Conservation (phyloP, 2,888 invertebrate species). For the Ophion ellenae region DNA sequence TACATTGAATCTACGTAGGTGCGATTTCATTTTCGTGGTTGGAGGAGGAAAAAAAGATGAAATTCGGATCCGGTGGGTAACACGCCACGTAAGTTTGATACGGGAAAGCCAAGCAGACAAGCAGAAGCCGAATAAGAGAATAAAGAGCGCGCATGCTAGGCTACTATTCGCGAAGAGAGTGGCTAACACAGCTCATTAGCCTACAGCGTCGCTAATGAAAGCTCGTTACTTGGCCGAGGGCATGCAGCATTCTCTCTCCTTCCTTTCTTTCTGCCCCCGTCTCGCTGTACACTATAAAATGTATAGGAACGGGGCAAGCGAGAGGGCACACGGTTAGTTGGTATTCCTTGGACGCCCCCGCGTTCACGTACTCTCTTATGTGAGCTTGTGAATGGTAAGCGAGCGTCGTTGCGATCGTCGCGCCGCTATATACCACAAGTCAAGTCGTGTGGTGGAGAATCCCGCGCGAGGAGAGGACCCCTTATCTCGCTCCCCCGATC, state of each 20-base stretch:
- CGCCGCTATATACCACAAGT: constrained; percentile 31
- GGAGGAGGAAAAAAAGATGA: background rate
- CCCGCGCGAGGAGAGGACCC: constrained; percentile 53
- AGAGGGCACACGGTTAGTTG: constrained; percentile 61
- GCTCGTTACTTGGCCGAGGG: constrained; percentile 80
- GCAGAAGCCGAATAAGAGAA: constrained; percentile 33
- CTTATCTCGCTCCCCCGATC: constrained; percentile 81
- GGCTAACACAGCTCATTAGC: constrained; percentile 82
- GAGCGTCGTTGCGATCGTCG: constrained; percentile 53
- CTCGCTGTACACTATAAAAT: constrained; percentile 45
- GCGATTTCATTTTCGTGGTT: background rate
- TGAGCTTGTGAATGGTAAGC: constrained; percentile 31
- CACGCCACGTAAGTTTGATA: constrained; percentile 10
- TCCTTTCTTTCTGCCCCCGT: constrained; percentile 5
- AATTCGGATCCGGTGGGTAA: constrained; percentile 11
- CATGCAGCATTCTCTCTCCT: constrained; percentile 43
- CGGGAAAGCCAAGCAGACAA: constrained; percentile 27
- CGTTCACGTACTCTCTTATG: constrained; percentile 52
- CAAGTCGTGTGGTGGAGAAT: constrained; percentile 60
- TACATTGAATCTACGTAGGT: too few relatives aligned
- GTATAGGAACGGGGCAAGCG: constrained; percentile 44
- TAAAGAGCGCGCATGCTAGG: constrained; percentile 18
- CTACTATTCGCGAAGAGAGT: constrained; percentile 58
- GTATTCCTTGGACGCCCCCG: constrained; percentile 64
- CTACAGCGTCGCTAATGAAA: constrained; percentile 83